Base-by-base conservation (phyloP, 2,888 invertebrate species). In the Nomada flava region DNA sequence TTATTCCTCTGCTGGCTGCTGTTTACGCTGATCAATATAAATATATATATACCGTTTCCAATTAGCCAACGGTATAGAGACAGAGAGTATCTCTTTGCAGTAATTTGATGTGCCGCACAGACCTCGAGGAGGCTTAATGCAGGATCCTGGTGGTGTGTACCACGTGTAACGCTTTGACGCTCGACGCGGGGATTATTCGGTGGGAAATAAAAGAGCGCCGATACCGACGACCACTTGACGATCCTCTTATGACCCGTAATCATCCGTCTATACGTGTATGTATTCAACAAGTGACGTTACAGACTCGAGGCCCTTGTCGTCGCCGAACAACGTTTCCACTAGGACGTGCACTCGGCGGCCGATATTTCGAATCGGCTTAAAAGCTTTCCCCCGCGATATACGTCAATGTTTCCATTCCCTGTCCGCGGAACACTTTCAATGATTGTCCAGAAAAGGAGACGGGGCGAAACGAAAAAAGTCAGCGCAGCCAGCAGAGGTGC, bases 251-350 rank as follows among this genome's bases (percentile, higher is more conserved):
- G 23, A 69, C 23, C 59, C 29, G 65, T 70, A 74, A 74, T 74
- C 57, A 26, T 50, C 53, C 18, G 29, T 26, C 79, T 79, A 73
- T 72, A 72, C 36, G 9, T 77, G 73, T 13, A 67, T 55, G 42
- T 65, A 82, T 82, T 82, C 82, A 83, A 83, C 82, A 83, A 83
- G 82, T 83, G 82, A 83, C 36, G 29, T 73, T 63, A 50, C 44
- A 47, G 64, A 60, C 47, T 20, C 55, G 23, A 20, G 26, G 26
- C 55, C 55, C 50, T 82, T 76, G 82, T 82, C 42, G 59, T 53
- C 53, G 59, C 20, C 53, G 57, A 75, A 73, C 42, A 63, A 71
- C 44, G 18, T 70, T 59, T 59, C 50, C 50, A 57, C 20, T 44
- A 18, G 67, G 44, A 57, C n/a, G 1, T 67, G 60, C 47, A 53